Evolutionary conservation across 2,888 invertebrate genomes (phyloP).

Genomic region (Polyploca ridens): DNA sequence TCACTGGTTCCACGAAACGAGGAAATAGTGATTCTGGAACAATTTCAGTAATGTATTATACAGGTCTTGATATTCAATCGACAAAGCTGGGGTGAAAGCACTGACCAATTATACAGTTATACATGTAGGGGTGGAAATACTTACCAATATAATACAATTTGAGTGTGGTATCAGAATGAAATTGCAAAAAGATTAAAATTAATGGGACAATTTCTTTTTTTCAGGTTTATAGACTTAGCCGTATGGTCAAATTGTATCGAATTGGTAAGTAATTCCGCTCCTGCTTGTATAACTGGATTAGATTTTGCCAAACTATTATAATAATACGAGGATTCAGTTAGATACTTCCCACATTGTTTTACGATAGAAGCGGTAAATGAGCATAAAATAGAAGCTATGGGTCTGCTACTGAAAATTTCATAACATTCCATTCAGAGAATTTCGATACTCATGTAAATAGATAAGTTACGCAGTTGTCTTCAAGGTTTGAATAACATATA

Average conservation of each 20-base stretch:
- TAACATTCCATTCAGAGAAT: background rate
- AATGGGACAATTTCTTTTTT: no score
- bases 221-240: no score
- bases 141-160: no score
- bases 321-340: background rate
- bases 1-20: slow-evolving; percentile 94
- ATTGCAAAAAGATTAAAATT: no score
- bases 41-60: slow-evolving; percentile 35
- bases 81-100: no score
- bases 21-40: slow-evolving; percentile 86
- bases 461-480: slow-evolving; percentile 7
- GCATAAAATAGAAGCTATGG: background rate
- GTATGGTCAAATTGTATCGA: background rate
- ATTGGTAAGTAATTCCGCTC: background rate
- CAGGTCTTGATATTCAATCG: no score
- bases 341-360: background rate
- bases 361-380: background rate
- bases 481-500: slow-evolving; percentile 11
- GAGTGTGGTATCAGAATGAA: no score
- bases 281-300: background rate
- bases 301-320: background rate
- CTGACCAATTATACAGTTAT: no score
- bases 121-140: no score
- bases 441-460: background rate
- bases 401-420: background rate